These are phyloP conservation scores for Epinotia ramella DNA, from an alignment of 2,888 invertebrate genomes.

Conservation along the genomic window DNA sequence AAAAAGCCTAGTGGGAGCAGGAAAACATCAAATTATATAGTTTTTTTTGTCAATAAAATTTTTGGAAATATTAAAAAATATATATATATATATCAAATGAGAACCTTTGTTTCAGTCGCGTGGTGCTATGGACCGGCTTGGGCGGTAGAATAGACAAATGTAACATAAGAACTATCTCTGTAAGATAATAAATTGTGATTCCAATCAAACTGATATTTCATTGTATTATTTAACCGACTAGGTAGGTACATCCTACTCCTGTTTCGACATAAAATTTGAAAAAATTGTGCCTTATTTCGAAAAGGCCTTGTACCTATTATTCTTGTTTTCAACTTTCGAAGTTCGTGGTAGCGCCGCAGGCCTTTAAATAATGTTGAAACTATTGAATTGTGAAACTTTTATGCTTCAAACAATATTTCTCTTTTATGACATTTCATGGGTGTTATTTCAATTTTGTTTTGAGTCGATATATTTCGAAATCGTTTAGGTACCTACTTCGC, in stretches of 20 bases:
- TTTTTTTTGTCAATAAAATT: too few species aligned
- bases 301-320: too few species aligned
- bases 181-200: slow-evolving; percentile 80
- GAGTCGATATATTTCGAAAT: neutral
- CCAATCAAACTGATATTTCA: slow-evolving; percentile 57
- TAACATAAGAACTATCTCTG: slow-evolving; percentile 73
- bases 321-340: too few species aligned
- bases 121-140: slow-evolving; percentile 52
- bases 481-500: neutral
- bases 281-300: too few species aligned
- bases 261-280: neutral
- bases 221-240: neutral
- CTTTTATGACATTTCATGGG: neutral
- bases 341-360: too few species aligned
- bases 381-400: neutral
- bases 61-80: too few species aligned
- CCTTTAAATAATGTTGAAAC: too few species aligned
- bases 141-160: slow-evolving; percentile 71
- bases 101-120: slow-evolving; percentile 48
- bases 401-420: neutral
- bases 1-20: too few species aligned
- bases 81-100: too few species aligned
- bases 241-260: neutral
- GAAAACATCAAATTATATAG: too few species aligned
- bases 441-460: neutral